Evolutionary conservation across 2,113 vertebrate genomes (phyloP), one percentile per base, ranked within the genome.

Genomic region (Progne subis): DNA sequence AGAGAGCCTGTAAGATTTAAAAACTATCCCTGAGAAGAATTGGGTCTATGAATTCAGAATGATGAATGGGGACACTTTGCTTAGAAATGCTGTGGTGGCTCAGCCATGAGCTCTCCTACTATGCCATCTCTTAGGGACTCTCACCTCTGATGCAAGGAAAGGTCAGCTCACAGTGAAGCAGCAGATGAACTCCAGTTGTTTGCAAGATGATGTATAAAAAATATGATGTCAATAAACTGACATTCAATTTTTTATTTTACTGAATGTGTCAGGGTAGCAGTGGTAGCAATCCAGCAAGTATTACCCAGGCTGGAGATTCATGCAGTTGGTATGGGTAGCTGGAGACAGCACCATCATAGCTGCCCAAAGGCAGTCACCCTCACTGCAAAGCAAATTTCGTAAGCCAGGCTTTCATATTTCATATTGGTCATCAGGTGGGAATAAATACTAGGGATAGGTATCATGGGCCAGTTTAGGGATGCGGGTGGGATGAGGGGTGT

Each of bases 401-500:
- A 57, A 70, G 53, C 17, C 50, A 88, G 32, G 39, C 20, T 80
- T 74, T 70, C 64, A 65, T 3, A 47, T 12, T 43, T 46, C 18
- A 41, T 56, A 29, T 39, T 3, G 3, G 14, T 44, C 14, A 23
- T 19, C 1, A 5, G 7, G 16, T 46, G 34, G 53, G 32, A 91
- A 67, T 0, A 1, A 57, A 83, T 11, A 41, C 4, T 4, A 19
- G 16, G 18, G 25, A 70, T 74, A 37, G 29, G 50, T 55, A 52
- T 9, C 2, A 4, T 29, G 32, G 67, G 16, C 47, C 34, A 52
- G 8, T 7, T 63, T 25, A 55, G 12, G 0, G 0, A 7, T 71
- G 26, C n/a, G 56, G 34, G 41, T 56, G 34, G 8, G 2, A 16
- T 88, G n/a, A 60, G 5, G 26, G 11, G 12, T 55, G 18, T 19